Base-by-base conservation (phyloP, 2,888 invertebrate genomes). In the Volucella bombylans region DNA sequence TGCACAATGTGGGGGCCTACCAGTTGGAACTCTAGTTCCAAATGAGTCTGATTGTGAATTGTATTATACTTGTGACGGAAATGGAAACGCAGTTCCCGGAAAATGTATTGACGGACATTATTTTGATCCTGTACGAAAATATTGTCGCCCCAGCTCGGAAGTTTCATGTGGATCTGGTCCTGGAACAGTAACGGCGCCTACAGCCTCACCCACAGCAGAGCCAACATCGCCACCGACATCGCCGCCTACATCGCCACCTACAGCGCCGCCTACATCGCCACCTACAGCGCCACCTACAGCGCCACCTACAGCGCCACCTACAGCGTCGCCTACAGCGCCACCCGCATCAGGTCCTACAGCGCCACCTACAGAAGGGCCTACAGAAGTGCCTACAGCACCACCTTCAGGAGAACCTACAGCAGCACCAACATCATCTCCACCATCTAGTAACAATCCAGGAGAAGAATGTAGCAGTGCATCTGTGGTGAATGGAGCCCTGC, bases 1-100 rank as follows among this genome's bases (percentile, higher is more conserved):
- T 9, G n/a, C 11, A 4, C 38, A 31, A n/a, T 69, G 77, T 55
- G 11, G n/a, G 2, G 62, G 55, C 0, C 8, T 18, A 38, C 4
- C 0, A 9, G 3, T 49, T 23, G 69, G 62, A 1, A n/a, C 23
- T 8, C 10, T 31, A 8, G 31, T 77, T 54, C 49, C 77, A 15
- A 54, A 77, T 49, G 62, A 77, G 15, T 18, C 41, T 4, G n/a
- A 77, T 31, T 77, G 77, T 18, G 15, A 2, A 31, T 31, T 8
- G 9, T 77, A 55, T 55, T 77, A 77, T 31, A 8, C n/a, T 3
- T 77, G 77, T 31, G 69, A 77, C 31, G 77, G 69, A 41, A 55
- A 43, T 15, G 69, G 77, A 0, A 55, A 69, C 31, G 52, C 9
- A 0, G 15, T 1, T 3, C 4, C 15, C 0, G 31, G 10, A 6